Evolutionary conservation across 2,797 vertebrate genomes (phyloP).

Genomic region (Hapalemur alaotrensis): DNA sequence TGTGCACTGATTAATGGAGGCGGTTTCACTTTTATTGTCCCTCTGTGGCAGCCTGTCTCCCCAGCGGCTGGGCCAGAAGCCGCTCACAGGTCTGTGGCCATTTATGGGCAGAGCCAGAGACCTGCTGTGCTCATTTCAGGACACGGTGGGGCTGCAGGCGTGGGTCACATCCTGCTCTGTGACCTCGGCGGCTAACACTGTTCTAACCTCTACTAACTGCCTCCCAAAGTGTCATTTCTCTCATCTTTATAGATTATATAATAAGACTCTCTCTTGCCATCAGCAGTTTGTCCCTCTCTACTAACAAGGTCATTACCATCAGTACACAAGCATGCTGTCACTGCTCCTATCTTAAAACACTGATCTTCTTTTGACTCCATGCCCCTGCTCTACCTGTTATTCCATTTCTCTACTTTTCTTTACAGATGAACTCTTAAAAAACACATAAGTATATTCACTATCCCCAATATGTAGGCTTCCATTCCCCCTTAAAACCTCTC

Average conservation of each 20-base stretch:
- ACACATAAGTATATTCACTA: not conserved
- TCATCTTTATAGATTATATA: not conserved
- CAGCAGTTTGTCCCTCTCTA: too few relatives aligned
- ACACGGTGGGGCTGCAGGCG: not conserved
- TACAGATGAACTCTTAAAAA: not conserved
- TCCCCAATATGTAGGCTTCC: not conserved
- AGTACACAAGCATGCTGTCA: fast-evolving
- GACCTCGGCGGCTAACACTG: not conserved
- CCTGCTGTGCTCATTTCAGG: not conserved
- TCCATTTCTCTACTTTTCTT: not conserved
- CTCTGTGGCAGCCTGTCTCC: not conserved
- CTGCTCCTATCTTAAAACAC: not conserved
- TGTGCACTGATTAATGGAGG: not conserved
- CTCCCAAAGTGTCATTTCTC: not conserved
- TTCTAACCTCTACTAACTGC: not conserved
- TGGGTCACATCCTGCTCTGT: not conserved
- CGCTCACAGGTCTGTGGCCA: not conserved
- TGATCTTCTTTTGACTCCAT: not conserved
- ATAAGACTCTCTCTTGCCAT: not conserved
- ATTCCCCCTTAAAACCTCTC: not conserved
- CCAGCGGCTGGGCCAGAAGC: not conserved
- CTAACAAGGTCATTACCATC: not conserved
- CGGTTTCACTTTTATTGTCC: slow-evolving; percentile 1
- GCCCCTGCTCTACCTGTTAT: too few relatives aligned
- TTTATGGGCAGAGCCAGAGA: slow-evolving; percentile 36